Base-by-base conservation (phyloP, 2,113 vertebrate species). In the Chlamydotis undulata region DNA sequence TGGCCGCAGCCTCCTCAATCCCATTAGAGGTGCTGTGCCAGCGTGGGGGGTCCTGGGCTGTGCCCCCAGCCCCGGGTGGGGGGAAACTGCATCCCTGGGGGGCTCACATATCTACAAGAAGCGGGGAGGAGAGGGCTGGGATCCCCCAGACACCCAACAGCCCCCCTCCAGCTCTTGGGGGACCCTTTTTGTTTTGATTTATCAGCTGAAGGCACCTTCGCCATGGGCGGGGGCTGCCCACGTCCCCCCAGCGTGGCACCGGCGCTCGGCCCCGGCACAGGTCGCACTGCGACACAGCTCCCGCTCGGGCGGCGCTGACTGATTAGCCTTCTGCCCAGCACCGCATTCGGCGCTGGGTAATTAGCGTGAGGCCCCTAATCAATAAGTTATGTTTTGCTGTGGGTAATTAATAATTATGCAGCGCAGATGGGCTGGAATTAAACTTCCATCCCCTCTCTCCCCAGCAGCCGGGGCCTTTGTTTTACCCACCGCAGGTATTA, bases 311-410 rank as follows among this genome's bases (percentile, higher is more conserved):
- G 4, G 77, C 25, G 1, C 37, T 26, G 73, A 60, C 84, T 57
- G 92, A 95, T 69, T 50, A 96, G 91, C 96, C 92, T 92, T 68
- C 71, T 89, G 93, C 93, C 85, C 93, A 64, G 92, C 89, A 64
- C 45, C 63, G 41, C 96, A 74, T 87, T 91, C 19, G 2, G 89
- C 95, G 94, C 84, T 22, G 55, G 96, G 94, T 98, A 98, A 98
- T 98, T 98, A 98, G 98, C 92, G 26, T 75, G 17, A 96, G 84
- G 97, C 81, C 96, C 69, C 96, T 97, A 97, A 98, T 98, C 98
- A 96, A 98, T 98, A 98, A 97, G 97, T 98, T 98, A 98, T 98
- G 98, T 98, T 98, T 98, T 97, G 97, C 98, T 68, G 15, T 77
- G 94, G 93, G 96, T 98, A 98, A 98, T 98, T 98, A 98, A 98